phyloP scores from a whole-genome alignment of 2,113 vertebrate genomes.

The Calypte anna region DNA sequence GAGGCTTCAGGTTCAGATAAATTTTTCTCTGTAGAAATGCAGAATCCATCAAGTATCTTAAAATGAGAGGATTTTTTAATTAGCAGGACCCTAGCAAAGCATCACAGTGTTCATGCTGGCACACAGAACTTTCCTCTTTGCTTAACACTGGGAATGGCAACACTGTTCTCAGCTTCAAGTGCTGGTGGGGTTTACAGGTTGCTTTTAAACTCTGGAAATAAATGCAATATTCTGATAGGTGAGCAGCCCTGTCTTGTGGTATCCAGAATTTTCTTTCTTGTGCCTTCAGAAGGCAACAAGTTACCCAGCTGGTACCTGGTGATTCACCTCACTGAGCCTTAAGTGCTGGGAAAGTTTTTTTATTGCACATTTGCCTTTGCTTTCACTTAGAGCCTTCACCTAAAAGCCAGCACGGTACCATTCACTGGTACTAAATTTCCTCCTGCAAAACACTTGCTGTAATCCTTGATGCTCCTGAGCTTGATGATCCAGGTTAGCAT shows the following conservation, averaged over 20 bases:
- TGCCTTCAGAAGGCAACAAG: not conserved
- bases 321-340: not conserved
- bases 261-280: not conserved
- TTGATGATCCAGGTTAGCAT: not conserved
- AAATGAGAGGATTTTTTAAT: conserved; percentile 75
- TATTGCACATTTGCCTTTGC: not conserved
- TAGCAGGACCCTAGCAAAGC: conserved; percentile 75
- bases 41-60: conserved; percentile 74
- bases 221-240: not conserved
- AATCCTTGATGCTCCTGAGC: conserved; percentile 25
- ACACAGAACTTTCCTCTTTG: conserved; percentile 57
- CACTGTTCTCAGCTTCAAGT: conserved; percentile 52
- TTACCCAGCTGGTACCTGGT: not conserved
- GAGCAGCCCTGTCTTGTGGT: not conserved
- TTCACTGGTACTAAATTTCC: not conserved
- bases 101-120: conserved; percentile 63
- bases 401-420: not conserved
- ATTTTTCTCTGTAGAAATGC: conserved; percentile 71
- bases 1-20: conserved; percentile 69
- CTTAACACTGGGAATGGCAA: conserved; percentile 54
- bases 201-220: not conserved
- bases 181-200: conserved; percentile 14
- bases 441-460: not conserved
- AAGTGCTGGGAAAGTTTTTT: not conserved
- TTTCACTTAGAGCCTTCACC: not conserved